Conservation (phyloP, 1,140 invertebrate genomes). For the Macrobrachium nipponense region DNA sequence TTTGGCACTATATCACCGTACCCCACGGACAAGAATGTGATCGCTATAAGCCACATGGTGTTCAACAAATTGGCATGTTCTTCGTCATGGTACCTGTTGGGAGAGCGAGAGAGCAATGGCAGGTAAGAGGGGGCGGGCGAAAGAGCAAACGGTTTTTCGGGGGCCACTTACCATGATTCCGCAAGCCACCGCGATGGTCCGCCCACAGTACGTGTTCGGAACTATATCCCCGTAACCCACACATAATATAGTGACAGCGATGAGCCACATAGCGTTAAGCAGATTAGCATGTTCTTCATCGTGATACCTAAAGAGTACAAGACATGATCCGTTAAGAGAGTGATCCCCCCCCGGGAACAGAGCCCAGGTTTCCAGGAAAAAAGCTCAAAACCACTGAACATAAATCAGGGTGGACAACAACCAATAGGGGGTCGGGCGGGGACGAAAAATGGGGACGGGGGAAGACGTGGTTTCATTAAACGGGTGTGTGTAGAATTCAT, state of each 20-base stretch:
- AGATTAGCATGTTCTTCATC: conserved; percentile 90
- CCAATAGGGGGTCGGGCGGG: conserved; percentile 44
- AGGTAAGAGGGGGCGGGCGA: conserved; percentile 39
- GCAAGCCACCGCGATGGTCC: conserved; percentile 89
- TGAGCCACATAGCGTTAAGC: conserved; percentile 93
- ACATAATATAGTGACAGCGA: conserved; percentile 87
- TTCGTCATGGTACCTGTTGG: conserved; percentile 90
- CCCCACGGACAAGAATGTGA: conserved; percentile 97
- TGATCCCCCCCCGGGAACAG: conserved; percentile 29
- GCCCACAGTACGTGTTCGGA: conserved; percentile 93
- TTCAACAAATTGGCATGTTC: conserved; percentile 97
- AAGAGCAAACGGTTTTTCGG: neutral
- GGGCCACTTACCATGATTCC: conserved; percentile 88
- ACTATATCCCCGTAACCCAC: conserved; percentile 89
- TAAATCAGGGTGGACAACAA: conserved; percentile 63
- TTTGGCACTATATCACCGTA: conserved; percentile 99
- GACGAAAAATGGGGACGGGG: too few relatives aligned
- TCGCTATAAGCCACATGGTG: conserved; percentile 99
- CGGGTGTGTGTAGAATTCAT: conserved; percentile 44
- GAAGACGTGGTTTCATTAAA: conserved; percentile 38
- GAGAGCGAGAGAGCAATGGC: conserved; percentile 58
- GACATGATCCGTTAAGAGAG: conserved; percentile 63
- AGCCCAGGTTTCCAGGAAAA: conserved; percentile 31
- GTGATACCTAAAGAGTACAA: conserved; percentile 77
- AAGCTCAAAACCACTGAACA: conserved; percentile 61